Base-by-base conservation (phyloP, 2,797 vertebrate species). In the Melopsittacus undulatus region DNA sequence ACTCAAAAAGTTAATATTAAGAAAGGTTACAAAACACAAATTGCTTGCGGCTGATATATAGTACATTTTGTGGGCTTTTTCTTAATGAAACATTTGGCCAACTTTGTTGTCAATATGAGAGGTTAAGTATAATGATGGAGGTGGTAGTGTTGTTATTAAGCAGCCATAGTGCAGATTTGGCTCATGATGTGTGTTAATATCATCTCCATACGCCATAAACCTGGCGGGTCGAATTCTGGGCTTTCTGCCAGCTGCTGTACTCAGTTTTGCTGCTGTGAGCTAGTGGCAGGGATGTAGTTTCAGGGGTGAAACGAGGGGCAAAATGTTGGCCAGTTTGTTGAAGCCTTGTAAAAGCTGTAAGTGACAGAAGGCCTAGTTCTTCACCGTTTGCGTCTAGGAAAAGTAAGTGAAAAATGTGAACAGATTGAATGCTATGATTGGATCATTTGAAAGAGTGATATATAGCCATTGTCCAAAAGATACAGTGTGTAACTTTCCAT, bases 171-270 rank as follows among this genome's bases (percentile, higher is more conserved):
- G 46, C 83, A 95, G 49, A 48, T 73, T 73, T 83, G 85, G 67
- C 80, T 92, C 80, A 38, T 72, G 85, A 63, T 83, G 61, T 94
- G 83, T 86, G 78, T 87, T 95, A 96, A 94, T 94, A 95, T 77
- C 48, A 74, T 96, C 85, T 95, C 85, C 73, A 80, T 92, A 90
- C 0, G 0, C 87, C 57, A 68, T 78, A 79, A 96, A 89, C 72
- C 81, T 90, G 73, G 70, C 1, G 34, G 92, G 94, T 94, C 81
- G 91, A 79, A 87, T 63, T 92, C 90, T 80, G 70, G 95, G 96
- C 95, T 93, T 36, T 54, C 54, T 95, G 96, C 95, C 96, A 96
- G 90, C n/a, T 42, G n/a, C 70, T 83, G 83, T 16, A 43, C 92
- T 74, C 87, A 29, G 84, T 94, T 83, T 76, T 2, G 0, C 52